Conservation (phyloP, 2,888 invertebrate species). For the Luperina testacea region DNA sequence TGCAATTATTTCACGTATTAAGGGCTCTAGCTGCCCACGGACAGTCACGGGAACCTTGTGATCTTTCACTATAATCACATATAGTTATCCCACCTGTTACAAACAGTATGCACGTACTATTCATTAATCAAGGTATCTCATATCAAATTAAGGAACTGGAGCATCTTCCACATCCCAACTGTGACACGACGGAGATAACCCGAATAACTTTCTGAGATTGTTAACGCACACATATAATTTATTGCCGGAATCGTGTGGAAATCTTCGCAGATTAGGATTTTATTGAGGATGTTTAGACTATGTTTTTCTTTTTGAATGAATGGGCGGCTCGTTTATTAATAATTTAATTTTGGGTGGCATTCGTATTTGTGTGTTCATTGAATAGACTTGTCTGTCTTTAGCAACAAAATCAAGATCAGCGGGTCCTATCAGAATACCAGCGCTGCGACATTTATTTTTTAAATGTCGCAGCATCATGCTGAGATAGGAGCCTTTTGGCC, state of each 20-base stretch:
- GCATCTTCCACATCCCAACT: conserved; percentile 52
- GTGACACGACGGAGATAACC: conserved; percentile 76
- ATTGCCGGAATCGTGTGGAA: conserved; percentile 52
- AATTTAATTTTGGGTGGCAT: not conserved
- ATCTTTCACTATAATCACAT: conserved; percentile 9
- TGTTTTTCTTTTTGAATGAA: conserved; percentile 8
- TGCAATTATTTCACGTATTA: not conserved
- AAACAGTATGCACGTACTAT: conserved; percentile 31
- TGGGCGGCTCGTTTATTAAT: not conserved
- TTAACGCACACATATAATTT: conserved; percentile 55
- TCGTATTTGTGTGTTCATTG: not conserved
- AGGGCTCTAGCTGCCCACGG: not conserved
- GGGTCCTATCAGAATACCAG: too few species aligned
- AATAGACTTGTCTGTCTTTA: not conserved
- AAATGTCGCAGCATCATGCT: too few species aligned
- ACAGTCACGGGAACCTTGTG: not conserved
- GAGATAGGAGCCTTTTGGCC: too few species aligned
- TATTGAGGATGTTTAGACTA: conserved; percentile 50
- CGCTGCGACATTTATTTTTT: too few species aligned
- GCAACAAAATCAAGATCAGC: too few species aligned
- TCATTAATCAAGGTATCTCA: conserved; percentile 56
- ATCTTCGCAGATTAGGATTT: conserved; percentile 42
- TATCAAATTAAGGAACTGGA: conserved; percentile 57
- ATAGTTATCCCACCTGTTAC: conserved; percentile 34
- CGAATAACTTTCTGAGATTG: conserved; percentile 75